These are phyloP conservation scores for Acrossocheilus wenchowensis DNA, from an alignment of 2,797 vertebrate genomes.

Conservation along the genomic window DNA sequence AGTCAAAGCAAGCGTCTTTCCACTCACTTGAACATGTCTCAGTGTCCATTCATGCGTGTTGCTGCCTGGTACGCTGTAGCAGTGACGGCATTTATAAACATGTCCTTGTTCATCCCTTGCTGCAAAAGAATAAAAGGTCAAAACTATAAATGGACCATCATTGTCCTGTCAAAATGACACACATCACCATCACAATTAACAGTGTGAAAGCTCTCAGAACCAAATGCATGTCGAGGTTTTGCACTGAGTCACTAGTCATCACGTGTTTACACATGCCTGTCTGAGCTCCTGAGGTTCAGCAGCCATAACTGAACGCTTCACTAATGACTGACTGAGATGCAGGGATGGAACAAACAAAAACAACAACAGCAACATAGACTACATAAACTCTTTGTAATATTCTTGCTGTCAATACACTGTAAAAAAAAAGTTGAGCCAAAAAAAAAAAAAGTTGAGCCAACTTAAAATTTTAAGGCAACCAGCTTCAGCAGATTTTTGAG, in stretches of 20 bases:
- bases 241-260: background rate
- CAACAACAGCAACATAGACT: background rate
- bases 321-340: background rate
- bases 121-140: constrained; percentile 55
- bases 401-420: background rate
- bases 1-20: background rate
- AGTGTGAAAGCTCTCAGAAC: background rate
- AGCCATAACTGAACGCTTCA: background rate
- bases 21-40: background rate
- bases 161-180: background rate
- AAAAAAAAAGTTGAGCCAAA: too few relatives aligned
- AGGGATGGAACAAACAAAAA: too few relatives aligned
- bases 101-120: constrained; percentile 67
- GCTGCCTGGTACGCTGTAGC: constrained; percentile 37
- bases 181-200: background rate
- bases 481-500: too few relatives aligned
- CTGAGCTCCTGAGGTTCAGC: background rate
- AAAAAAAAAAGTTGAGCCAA: too few relatives aligned
- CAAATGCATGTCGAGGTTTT: background rate
- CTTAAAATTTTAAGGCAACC: too few relatives aligned
- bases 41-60: fast-evolving
- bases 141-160: background rate
- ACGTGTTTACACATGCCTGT: background rate
- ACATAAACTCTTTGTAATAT: background rate
- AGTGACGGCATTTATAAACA: constrained; percentile 73